Conservation (phyloP, 2,797 vertebrate species). For the Muraenolepis orangiensis region DNA sequence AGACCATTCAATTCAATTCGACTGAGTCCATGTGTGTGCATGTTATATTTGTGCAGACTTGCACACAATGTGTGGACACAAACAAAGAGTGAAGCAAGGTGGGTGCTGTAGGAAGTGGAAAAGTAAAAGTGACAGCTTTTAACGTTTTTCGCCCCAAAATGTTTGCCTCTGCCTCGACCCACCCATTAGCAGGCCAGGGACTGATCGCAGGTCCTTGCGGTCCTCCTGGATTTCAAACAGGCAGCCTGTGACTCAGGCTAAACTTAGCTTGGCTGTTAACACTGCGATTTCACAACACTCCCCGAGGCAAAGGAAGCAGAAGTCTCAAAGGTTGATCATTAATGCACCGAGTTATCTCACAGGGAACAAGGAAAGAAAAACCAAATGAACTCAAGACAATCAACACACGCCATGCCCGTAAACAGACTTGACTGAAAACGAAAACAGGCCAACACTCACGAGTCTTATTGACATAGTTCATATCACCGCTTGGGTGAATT, state of each 20-base stretch:
- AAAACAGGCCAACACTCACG: not conserved
- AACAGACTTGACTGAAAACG: slow-evolving; percentile 14
- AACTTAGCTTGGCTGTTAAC: slow-evolving; percentile 49
- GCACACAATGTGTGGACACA: slow-evolving; percentile 10
- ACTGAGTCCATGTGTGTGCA: not conserved
- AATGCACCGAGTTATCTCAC: slow-evolving; percentile 34
- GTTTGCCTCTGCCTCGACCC: slow-evolving; percentile 36
- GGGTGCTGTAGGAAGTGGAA: not conserved
- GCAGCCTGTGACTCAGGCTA: slow-evolving; percentile 38
- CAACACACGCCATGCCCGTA: not conserved
- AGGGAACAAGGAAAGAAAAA: slow-evolving; percentile 11
- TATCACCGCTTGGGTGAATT: not conserved
- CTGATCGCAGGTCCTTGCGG: slow-evolving; percentile 35
- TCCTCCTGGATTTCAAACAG: slow-evolving; percentile 40
- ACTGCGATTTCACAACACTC: slow-evolving; percentile 50
- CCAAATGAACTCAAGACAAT: slow-evolving; percentile 22
- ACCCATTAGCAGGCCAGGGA: slow-evolving; percentile 31
- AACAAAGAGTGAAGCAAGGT: slow-evolving; percentile 10
- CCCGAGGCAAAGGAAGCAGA: slow-evolving; percentile 33
- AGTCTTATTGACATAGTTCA: not conserved
- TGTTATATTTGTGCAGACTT: not conserved
- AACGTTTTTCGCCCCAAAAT: slow-evolving; percentile 15
- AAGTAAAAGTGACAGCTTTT: slow-evolving; percentile 10
- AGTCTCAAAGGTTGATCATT: slow-evolving; percentile 52
- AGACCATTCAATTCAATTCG: slow-evolving; percentile 14